Percentiles rank a stretch among this genome's conserved stretches.
These are phyloP conservation scores for Daphoenositta chrysoptera DNA, from an alignment of 2,113 vertebrate species.

Conservation along the genomic window DNA sequence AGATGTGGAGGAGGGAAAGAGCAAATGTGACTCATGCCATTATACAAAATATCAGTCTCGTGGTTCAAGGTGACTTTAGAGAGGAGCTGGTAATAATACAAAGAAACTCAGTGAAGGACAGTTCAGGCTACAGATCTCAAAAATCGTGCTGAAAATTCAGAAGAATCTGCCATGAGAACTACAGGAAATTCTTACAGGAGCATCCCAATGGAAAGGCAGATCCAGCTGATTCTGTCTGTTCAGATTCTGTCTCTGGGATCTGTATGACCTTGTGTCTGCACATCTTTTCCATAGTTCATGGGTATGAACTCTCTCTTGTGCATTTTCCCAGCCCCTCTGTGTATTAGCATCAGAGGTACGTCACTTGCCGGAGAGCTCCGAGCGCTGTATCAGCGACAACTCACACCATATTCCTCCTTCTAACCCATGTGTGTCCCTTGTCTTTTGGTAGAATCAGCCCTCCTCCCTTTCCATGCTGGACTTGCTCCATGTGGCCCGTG, in stretches of 20 bases:
- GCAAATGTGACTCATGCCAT: constrained; percentile 24
- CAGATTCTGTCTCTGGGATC: not conserved
- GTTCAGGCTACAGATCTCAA: not conserved
- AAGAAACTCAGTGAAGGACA: not conserved
- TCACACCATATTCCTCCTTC: not conserved
- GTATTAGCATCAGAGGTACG: not conserved
- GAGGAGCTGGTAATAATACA: not conserved
- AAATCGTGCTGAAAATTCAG: not conserved
- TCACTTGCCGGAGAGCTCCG: not conserved
- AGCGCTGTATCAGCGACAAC: accelerated
- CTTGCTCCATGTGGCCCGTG: constrained; percentile 90
- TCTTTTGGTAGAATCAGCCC: constrained; percentile 82
- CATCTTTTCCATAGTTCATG: not conserved
- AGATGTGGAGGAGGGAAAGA: constrained; percentile 44
- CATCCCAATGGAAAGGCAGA: not conserved
- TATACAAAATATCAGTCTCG: constrained; percentile 9
- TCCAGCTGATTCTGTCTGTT: not conserved
- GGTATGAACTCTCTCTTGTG: not conserved
- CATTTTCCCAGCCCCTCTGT: not conserved
- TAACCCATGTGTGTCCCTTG: not conserved
- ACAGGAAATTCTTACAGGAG: not conserved
- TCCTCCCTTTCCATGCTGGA: constrained; percentile 95
- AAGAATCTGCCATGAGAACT: not conserved
- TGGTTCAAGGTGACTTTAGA: constrained; percentile 29
- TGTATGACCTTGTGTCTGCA: not conserved